A percentile compares a stretch with the other conserved stretches of the same genome.
Evolutionary conservation across 2,888 invertebrate genomes (phyloP).

Genomic region (Drosophila pullipes): DNA sequence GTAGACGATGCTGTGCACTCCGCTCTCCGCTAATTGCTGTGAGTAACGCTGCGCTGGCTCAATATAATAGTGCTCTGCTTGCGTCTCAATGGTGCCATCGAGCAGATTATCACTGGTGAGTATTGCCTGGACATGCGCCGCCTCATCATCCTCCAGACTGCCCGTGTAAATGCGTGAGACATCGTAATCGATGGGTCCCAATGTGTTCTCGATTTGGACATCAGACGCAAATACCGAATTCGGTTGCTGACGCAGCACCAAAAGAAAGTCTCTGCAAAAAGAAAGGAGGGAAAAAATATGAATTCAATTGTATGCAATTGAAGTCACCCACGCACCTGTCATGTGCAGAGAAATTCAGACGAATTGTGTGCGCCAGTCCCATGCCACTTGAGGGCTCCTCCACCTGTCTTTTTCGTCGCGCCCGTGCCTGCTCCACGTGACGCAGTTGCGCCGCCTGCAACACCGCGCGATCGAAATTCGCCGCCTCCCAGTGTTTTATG

Average conservation of each 20-base stretch:
- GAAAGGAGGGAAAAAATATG: slow-evolving; percentile 49
- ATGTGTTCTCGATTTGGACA: slow-evolving; percentile 91
- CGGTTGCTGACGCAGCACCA: slow-evolving; percentile 90
- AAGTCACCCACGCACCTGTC: slow-evolving; percentile 82
- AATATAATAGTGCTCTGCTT: slow-evolving; percentile 92
- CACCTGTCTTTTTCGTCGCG: slow-evolving; percentile 84
- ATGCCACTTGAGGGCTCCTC: slow-evolving; percentile 79
- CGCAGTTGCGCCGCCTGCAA: slow-evolving; percentile 84
- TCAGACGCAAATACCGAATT: slow-evolving; percentile 91
- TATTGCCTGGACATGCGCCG: slow-evolving; percentile 93
- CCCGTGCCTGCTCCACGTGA: slow-evolving; percentile 84
- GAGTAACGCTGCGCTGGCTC: slow-evolving; percentile 87
- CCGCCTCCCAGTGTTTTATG: slow-evolving; percentile 93
- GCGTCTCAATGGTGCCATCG: slow-evolving; percentile 94
- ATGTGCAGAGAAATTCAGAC: slow-evolving; percentile 85
- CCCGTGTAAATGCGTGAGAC: slow-evolving; percentile 91
- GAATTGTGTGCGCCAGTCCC: slow-evolving; percentile 84
- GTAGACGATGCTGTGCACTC: slow-evolving; percentile 94
- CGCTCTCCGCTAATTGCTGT: slow-evolving; percentile 86
- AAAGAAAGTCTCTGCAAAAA: slow-evolving; percentile 90
- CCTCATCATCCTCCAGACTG: slow-evolving; percentile 93
- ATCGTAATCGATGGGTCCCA: slow-evolving; percentile 90
- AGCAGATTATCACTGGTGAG: slow-evolving; percentile 94
- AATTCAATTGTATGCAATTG: slow-evolving; percentile 11
- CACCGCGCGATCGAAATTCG: slow-evolving; percentile 88